A percentile compares a stretch with the other conserved stretches of the same genome.
These are phyloP conservation scores for Chouioia cunea DNA, from an alignment of 2,888 invertebrate genomes.

Conservation along the genomic window DNA sequence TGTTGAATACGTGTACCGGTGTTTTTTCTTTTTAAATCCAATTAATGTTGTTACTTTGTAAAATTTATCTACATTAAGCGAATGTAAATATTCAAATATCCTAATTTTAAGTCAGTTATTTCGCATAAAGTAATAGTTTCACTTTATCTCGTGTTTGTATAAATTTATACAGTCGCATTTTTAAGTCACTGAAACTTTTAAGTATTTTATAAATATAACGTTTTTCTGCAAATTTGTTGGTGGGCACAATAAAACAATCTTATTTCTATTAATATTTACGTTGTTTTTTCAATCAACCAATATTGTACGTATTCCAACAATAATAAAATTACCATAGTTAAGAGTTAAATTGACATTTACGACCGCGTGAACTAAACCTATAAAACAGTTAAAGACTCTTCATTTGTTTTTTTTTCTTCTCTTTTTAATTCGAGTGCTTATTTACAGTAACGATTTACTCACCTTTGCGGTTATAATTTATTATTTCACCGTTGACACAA, in stretches of 20 bases:
- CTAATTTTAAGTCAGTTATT: neutral
- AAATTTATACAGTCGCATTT: slow-evolving; percentile 11
- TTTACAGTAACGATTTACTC: too few species aligned
- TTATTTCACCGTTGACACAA: too few species aligned
- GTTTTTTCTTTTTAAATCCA: too few species aligned
- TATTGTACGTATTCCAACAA: neutral
- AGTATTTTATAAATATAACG: slow-evolving; percentile 21
- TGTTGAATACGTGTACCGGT: too few species aligned
- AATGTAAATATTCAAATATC: neutral
- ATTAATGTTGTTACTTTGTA: too few species aligned
- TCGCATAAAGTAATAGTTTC: neutral
- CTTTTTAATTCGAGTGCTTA: too few species aligned
- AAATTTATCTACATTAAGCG: neutral
- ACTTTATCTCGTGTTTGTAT: slow-evolving; percentile 8
- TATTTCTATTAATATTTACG: neutral
- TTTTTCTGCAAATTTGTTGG: slow-evolving; percentile 4
- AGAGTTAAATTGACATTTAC: too few species aligned
- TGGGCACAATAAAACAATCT: slow-evolving; percentile 19
- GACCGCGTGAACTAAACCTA: too few species aligned
- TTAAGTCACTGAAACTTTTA: slow-evolving; percentile 10
- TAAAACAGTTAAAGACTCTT: too few species aligned
- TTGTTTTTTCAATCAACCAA: neutral
- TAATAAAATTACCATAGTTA: too few species aligned
- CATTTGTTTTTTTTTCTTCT: too few species aligned
- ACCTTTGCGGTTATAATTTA: too few species aligned